These are phyloP conservation scores for Blastomussa wellsi DNA, from an alignment of 92 coral and sea anemone species.

Conservation along the genomic window DNA sequence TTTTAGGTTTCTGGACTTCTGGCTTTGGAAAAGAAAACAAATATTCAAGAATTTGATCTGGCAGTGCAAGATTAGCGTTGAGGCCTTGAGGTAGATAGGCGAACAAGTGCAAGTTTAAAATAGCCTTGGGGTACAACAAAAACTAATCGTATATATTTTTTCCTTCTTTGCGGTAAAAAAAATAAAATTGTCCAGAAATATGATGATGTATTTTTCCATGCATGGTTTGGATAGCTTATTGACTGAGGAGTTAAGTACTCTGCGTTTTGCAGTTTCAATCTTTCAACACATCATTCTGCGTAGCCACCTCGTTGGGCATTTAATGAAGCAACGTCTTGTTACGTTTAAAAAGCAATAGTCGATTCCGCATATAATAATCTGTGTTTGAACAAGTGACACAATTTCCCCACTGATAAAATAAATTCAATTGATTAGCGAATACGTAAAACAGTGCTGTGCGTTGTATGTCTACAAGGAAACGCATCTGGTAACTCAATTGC, in stretches of 20 bases:
- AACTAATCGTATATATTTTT: neutral
- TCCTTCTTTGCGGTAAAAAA: neutral
- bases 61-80: neutral
- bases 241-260: neutral
- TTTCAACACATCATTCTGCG: slow-evolving; percentile 23
- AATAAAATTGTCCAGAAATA: neutral
- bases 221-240: neutral
- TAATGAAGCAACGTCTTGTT: neutral
- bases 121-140: neutral
- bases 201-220: neutral
- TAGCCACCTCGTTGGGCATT: slow-evolving; percentile 15
- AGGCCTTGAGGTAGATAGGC: too few relatives aligned
- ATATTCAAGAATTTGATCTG: neutral
- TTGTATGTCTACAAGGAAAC: neutral
- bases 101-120: neutral
- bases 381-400: slow-evolving; percentile 1
- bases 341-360: slow-evolving; percentile 12
- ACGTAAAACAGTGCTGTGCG: neutral
- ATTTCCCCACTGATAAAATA: slow-evolving; percentile 7
- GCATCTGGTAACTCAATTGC: slow-evolving; percentile 13
- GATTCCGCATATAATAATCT: slow-evolving; percentile 15
- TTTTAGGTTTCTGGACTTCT: slow-evolving; percentile 24
- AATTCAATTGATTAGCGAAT: slow-evolving; percentile 10
- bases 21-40: slow-evolving; percentile 23
- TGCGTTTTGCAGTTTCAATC: neutral